phyloP scores from a whole-genome alignment of 2,888 invertebrate genomes.

The Lasioglossum malachurum region DNA sequence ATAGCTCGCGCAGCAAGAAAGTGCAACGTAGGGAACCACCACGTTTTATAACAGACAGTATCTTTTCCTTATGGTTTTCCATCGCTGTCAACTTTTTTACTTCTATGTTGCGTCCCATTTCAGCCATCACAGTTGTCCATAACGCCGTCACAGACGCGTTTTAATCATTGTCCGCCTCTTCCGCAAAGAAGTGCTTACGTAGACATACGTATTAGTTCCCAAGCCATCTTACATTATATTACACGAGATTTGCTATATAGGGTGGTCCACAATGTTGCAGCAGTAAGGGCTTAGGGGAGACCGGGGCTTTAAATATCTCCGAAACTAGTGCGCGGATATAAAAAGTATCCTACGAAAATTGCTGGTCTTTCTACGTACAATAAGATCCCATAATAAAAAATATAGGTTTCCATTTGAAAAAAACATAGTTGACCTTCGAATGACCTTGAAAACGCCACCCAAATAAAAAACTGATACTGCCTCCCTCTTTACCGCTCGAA shows the following conservation, averaged over 20 bases:
- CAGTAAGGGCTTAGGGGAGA: too few relatives aligned
- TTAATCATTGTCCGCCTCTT: not conserved
- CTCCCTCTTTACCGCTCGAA: too few relatives aligned
- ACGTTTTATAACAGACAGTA: conserved; percentile 4
- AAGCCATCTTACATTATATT: not conserved
- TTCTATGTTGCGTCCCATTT: not conserved
- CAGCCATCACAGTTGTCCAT: not conserved
- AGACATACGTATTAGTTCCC: not conserved
- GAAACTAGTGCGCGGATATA: too few relatives aligned
- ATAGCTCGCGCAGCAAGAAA: not conserved
- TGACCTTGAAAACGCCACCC: too few relatives aligned
- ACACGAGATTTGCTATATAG: not conserved
- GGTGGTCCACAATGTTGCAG: too few relatives aligned
- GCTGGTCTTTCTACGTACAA: too few relatives aligned
- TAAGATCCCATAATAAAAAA: too few relatives aligned
- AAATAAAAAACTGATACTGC: too few relatives aligned
- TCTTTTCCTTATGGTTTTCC: conserved; percentile 9
- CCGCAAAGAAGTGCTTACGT: not conserved
- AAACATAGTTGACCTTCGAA: too few relatives aligned
- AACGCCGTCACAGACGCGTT: not conserved
- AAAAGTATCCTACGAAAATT: too few relatives aligned
- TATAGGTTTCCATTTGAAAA: too few relatives aligned
- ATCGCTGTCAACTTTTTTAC: not conserved
- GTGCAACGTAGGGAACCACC: not conserved
- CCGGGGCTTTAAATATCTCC: too few relatives aligned